Conservation (phyloP, 2,113 vertebrate species). For the human region GRCh38 chr20:23212501-23213000, state of each 20-base stretch:
- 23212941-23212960: too few relatives aligned
- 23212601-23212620: not conserved
- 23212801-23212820: too few relatives aligned
- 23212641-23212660: not conserved
- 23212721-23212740: not conserved
- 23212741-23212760: not conserved
- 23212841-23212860: not conserved
- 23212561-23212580: not conserved
- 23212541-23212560: slow-evolving; percentile 13
- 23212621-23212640: not conserved
- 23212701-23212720: too few relatives aligned
- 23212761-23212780: not conserved
- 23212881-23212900: not conserved
- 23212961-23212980: not conserved
- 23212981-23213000: not conserved
- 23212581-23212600: not conserved
- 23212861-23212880: not conserved
- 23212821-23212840: not conserved
- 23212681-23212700: too few relatives aligned
- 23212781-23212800: not conserved
- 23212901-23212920: not conserved
- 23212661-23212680: not conserved
- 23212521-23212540: slow-evolving; percentile 44
- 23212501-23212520: slow-evolving; percentile 34
- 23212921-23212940: not conserved